Base-by-base conservation (phyloP, 2,113 vertebrate species). In the Brienomyrus longianalis region DNA sequence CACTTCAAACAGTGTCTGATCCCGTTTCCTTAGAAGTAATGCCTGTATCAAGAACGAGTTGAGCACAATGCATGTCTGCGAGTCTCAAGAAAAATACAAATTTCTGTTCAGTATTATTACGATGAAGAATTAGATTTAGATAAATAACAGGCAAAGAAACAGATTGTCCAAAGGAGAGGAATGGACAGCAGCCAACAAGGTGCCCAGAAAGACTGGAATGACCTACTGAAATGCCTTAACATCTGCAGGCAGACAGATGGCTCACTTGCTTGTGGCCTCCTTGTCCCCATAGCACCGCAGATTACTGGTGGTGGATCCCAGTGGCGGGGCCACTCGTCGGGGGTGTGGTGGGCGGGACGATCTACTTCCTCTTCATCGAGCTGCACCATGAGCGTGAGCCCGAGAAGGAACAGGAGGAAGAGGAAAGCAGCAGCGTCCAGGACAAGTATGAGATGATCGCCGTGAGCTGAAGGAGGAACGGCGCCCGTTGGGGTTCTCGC, bases 301-400 rank as follows among this genome's bases (percentile, higher is more conserved):
- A 96, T 74, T 94, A 97, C 91, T 99, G 97, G 97, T 99, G 98
- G 98, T 99, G 98, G 98, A 95, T 99, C 84, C 98, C 98, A 19
- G 93, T 97, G 19, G 95, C 95, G 4, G 98, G 97, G 7, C 98
- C 98, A 2, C 93, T 99, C 96, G 92, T 98, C 62, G 98, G 98
- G 0, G 97, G 95, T 4, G 93, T 95, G 15, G 90, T 97, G 8
- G 98, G 98, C 91, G 97, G 97, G 0, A 90, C 95, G 17, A 15
- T 95, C 93, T 99, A 99, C 87, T 62, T 97, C 6, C 90, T 98
- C 50, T 93, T 97, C 91, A 97, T 99, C 56, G 97, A 98, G 94
- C 91, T 98, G n/a, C 98, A 99, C 92, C 98, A 98, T 21, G 27
- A 80, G 6, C 19, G 92, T 0, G 94, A 96, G 19, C 91, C 92